phyloP scores from a whole-genome alignment of 2,797 vertebrate species.

The Sternotherus odoratus region DNA sequence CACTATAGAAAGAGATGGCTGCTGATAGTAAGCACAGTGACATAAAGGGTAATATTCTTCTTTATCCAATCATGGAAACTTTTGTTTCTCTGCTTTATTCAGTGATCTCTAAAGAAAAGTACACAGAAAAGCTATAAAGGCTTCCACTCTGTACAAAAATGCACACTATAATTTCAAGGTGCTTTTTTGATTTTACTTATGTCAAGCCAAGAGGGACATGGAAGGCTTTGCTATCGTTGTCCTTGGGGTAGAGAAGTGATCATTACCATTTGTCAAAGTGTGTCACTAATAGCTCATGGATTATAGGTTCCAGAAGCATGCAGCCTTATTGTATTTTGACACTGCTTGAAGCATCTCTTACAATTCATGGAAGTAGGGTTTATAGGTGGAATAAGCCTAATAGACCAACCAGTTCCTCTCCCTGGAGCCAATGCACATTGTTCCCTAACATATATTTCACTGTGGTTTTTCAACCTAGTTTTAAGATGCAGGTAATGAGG shows the following conservation, averaged over 20 bases:
- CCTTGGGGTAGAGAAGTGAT: not conserved
- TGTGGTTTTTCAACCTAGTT: not conserved
- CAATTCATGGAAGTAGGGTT: not conserved
- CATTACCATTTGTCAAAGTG: not conserved
- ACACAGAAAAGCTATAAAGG: not conserved
- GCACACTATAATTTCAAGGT: not conserved
- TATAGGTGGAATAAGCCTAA: not conserved
- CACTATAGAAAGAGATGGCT: not conserved
- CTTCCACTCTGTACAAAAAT: not conserved
- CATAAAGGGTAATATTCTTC: not conserved
- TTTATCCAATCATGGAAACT: not conserved
- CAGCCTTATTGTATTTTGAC: not conserved
- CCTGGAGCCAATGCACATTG: not conserved
- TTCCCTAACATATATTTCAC: not conserved
- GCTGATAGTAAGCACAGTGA: not conserved
- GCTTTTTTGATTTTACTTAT: not conserved
- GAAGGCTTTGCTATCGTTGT: not conserved
- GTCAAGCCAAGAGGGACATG: not conserved
- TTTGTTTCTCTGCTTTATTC: not conserved
- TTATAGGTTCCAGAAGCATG: not conserved
- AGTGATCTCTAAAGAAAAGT: not conserved
- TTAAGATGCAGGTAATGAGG: not conserved
- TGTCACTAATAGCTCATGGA: not conserved
- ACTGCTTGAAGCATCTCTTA: not conserved
- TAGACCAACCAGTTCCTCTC: not conserved